phyloP scores from a whole-genome alignment of 2,888 invertebrate species.

The Sympetrum striolatum region DNA sequence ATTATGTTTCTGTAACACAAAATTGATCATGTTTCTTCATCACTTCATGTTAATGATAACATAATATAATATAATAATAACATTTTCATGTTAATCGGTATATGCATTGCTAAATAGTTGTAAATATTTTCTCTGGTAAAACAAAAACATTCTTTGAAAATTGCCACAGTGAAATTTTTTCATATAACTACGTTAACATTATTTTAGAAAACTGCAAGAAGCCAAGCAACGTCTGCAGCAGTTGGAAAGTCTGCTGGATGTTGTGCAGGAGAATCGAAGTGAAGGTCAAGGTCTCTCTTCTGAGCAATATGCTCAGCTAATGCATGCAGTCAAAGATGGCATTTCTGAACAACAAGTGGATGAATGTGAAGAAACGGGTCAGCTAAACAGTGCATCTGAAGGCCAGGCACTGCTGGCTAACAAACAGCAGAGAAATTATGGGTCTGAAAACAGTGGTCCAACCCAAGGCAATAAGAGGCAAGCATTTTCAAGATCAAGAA shows the following conservation, averaged over 20 bases:
- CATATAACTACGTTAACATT: neutral
- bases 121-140: too few species aligned
- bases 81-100: too few species aligned
- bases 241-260: conserved; percentile 47
- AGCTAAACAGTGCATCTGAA: neutral
- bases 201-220: conserved; percentile 51
- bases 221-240: conserved; percentile 52
- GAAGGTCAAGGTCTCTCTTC: conserved; percentile 46
- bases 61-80: too few species aligned
- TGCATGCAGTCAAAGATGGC: conserved; percentile 45
- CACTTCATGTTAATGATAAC: too few species aligned
- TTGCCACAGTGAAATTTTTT: too few species aligned
- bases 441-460: neutral
- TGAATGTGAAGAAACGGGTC: neutral
- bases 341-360: neutral
- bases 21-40: too few species aligned
- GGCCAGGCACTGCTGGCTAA: neutral
- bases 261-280: conserved; percentile 46
- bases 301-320: conserved; percentile 45
- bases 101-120: too few species aligned
- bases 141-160: too few species aligned
- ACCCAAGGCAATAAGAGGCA: neutral
- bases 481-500: neutral
- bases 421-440: neutral
- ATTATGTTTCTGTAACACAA: too few species aligned